These are phyloP conservation scores for Nanorana parkeri DNA, from an alignment of 2,113 vertebrate genomes.

Conservation along the genomic window DNA sequence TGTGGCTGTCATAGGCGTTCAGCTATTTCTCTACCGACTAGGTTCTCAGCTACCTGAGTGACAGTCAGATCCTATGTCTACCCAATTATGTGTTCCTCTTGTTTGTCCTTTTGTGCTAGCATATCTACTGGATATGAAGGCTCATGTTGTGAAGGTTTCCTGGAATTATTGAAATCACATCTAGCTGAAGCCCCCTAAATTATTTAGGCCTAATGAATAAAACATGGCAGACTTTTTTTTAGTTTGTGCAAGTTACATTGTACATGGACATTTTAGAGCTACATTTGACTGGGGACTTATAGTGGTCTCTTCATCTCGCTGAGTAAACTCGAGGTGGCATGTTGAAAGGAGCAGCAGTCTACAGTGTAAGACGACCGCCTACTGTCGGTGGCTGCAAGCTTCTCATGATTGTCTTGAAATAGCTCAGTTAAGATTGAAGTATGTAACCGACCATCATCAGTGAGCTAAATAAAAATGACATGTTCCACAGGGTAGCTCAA, in stretches of 20 bases:
- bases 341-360: constrained; percentile 5
- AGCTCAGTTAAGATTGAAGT: not conserved
- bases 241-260: constrained; percentile 23
- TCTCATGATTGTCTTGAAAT: constrained; percentile 3
- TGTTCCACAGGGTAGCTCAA: too few relatives aligned
- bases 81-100: constrained; percentile 45
- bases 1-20: constrained; percentile 27
- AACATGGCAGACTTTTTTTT: constrained; percentile 35
- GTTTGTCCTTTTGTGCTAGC: constrained; percentile 15
- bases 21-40: not conserved
- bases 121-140: constrained; percentile 27
- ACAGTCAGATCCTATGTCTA: constrained; percentile 40
- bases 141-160: constrained; percentile 42
- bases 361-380: not conserved
- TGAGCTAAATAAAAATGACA: too few relatives aligned
- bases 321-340: not conserved
- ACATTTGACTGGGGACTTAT: not conserved
- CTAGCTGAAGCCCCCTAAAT: constrained; percentile 27
- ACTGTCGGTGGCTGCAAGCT: not conserved
- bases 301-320: constrained; percentile 11
- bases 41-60: constrained; percentile 34
- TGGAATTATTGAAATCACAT: constrained; percentile 49
- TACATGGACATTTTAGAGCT: constrained; percentile 18
- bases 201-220: constrained; percentile 49
- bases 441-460: too few relatives aligned